phyloP scores from a whole-genome alignment of 2,888 invertebrate genomes.

The Microchrysa polita region DNA sequence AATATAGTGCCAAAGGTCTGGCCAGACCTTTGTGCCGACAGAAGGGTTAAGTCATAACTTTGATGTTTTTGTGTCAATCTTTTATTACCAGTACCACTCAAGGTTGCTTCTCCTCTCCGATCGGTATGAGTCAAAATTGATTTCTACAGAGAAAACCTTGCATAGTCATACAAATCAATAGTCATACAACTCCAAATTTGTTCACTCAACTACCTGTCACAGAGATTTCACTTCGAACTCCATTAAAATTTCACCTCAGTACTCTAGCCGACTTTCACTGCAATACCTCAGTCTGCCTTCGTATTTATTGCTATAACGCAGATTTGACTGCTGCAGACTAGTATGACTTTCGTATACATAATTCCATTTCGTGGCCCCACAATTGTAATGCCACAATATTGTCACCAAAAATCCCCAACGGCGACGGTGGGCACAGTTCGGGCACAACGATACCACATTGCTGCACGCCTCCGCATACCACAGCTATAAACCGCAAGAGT shows the following conservation, averaged over 20 bases:
- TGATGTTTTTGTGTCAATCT: too few species aligned
- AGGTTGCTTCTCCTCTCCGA: too few species aligned
- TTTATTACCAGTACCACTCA: too few species aligned
- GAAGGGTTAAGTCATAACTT: too few species aligned
- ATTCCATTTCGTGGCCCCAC: neutral
- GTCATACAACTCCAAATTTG: neutral
- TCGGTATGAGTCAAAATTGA: too few species aligned
- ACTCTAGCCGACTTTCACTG: neutral
- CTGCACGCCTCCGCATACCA: slow-evolving; percentile 1
- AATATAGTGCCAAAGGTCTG: too few species aligned
- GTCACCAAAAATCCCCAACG: neutral
- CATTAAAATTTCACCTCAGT: slow-evolving; percentile 9
- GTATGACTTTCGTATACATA: neutral
- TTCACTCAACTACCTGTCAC: slow-evolving; percentile 10
- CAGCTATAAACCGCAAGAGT: slow-evolving; percentile 19
- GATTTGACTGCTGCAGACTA: slow-evolving; percentile 4
- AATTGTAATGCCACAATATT: neutral
- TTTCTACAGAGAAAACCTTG: too few species aligned
- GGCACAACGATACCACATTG: neutral
- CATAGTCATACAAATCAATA: neutral
- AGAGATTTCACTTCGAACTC: neutral
- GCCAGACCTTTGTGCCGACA: too few species aligned
- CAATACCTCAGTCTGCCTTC: neutral
- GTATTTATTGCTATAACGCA: neutral
- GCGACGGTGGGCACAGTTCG: too few species aligned